Evolutionary conservation across 2,888 invertebrate species (phyloP).

Genomic region (Drosophila peninsularis): DNA sequence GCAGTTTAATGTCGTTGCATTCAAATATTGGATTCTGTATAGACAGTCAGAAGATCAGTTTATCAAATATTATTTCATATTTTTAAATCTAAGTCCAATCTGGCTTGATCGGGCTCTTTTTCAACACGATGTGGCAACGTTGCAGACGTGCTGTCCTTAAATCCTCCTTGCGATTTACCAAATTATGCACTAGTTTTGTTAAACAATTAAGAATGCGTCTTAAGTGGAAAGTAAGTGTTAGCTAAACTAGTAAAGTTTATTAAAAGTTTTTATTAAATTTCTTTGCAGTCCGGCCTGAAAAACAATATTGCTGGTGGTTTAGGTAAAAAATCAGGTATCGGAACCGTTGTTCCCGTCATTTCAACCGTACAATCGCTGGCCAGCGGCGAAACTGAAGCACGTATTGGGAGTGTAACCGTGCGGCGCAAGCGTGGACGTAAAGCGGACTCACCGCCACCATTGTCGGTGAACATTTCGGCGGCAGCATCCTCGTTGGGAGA

Average conservation of each 20-base stretch:
- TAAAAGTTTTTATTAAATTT: not conserved
- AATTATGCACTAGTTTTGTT: not conserved
- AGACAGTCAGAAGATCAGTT: not conserved
- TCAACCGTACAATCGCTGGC: slow-evolving; percentile 91
- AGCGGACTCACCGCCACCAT: slow-evolving; percentile 68
- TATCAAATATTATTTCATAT: not conserved
- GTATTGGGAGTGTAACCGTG: slow-evolving; percentile 76
- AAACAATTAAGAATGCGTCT: not conserved
- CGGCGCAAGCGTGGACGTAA: slow-evolving; percentile 81
- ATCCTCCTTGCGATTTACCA: not conserved
- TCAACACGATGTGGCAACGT: slow-evolving; percentile 2
- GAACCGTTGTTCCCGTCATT: slow-evolving; percentile 88
- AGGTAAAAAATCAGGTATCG: slow-evolving; percentile 66
- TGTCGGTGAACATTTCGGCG: slow-evolving; percentile 37
- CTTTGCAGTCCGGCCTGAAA: slow-evolving; percentile 45
- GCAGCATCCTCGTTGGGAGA: slow-evolving; percentile 27
- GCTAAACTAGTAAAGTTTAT: not conserved
- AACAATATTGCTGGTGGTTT: slow-evolving; percentile 31
- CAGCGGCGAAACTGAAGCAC: slow-evolving; percentile 80
- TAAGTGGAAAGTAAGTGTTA: slow-evolving; percentile 3
- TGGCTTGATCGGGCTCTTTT: not conserved
- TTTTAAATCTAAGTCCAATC: not conserved
- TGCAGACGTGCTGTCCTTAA: too few species aligned
- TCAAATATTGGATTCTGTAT: not conserved
- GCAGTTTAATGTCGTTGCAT: not conserved